Evolutionary conservation across 2,888 invertebrate genomes (phyloP).

Genomic region (Psococerastis gibbosa): DNA sequence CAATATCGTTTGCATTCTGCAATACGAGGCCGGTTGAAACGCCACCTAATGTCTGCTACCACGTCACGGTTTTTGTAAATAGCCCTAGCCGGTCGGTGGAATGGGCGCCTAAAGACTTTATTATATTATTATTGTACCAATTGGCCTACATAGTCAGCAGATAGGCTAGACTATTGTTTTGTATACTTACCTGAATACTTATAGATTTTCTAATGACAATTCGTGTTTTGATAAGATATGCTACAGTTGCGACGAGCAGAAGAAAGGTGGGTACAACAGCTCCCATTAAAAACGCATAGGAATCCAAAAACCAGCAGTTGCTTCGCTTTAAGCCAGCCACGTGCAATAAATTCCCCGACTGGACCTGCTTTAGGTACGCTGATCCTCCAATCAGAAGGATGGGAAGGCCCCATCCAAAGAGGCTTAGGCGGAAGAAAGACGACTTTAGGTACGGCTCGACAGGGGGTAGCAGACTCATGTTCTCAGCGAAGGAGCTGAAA

Average conservation of each 20-base stretch:
- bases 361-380: conserved; percentile 31
- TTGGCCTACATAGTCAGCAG: too few species aligned
- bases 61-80: too few species aligned
- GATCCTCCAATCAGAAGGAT: conserved; percentile 33
- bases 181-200: conserved; percentile 16
- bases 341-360: conserved; percentile 29
- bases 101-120: too few species aligned
- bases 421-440: conserved; percentile 32
- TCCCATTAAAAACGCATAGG: conserved; percentile 18
- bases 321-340: conserved; percentile 29
- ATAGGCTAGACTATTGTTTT: too few species aligned
- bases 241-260: conserved; percentile 19
- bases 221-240: conserved; percentile 20
- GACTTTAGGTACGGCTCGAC: conserved; percentile 28
- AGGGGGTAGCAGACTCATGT: conserved; percentile 28
- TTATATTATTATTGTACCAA: too few species aligned
- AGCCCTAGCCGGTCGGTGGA: too few species aligned
- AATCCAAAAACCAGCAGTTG: conserved; percentile 31
- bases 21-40: too few species aligned
- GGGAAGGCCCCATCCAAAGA: conserved; percentile 46
- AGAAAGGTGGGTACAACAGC: conserved; percentile 20
- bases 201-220: conserved; percentile 19
- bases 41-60: too few species aligned
- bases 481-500: conserved; percentile 24
- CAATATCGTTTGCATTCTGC: too few species aligned